Evolutionary conservation across 2,888 invertebrate species (phyloP).

Genomic region (Eilema caniola): DNA sequence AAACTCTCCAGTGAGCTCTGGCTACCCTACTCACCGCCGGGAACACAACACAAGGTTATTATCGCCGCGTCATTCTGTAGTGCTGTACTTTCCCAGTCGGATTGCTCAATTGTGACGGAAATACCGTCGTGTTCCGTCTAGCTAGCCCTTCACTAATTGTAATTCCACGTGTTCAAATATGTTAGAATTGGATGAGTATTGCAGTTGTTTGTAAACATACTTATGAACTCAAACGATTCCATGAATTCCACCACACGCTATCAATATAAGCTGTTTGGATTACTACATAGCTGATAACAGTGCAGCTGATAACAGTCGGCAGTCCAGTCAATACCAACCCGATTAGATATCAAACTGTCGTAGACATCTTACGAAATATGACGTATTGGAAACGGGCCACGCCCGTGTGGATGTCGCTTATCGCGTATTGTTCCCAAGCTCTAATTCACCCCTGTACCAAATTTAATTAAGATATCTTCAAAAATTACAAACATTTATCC

Average conservation of each 20-base stretch:
- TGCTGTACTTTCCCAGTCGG: no score
- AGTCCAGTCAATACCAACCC: neutral
- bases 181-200: neutral
- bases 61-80: no score
- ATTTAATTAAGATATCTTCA: no score
- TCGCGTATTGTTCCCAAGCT: no score
- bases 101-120: no score
- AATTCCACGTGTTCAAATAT: neutral
- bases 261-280: neutral
- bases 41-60: no score
- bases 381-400: neutral
- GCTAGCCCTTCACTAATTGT: neutral
- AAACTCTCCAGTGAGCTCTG: no score
- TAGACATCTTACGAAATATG: neutral
- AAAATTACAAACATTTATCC: no score
- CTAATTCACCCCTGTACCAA: no score
- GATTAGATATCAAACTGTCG: neutral
- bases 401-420: no score
- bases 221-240: neutral
- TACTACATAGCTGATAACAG: neutral
- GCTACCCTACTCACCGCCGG: no score
- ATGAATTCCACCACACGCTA: neutral
- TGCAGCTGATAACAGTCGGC: neutral
- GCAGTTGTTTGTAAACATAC: neutral
- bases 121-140: no score